Conservation (phyloP, 2,888 invertebrate genomes). For the Caenorhabditis zanzibari region DNA sequence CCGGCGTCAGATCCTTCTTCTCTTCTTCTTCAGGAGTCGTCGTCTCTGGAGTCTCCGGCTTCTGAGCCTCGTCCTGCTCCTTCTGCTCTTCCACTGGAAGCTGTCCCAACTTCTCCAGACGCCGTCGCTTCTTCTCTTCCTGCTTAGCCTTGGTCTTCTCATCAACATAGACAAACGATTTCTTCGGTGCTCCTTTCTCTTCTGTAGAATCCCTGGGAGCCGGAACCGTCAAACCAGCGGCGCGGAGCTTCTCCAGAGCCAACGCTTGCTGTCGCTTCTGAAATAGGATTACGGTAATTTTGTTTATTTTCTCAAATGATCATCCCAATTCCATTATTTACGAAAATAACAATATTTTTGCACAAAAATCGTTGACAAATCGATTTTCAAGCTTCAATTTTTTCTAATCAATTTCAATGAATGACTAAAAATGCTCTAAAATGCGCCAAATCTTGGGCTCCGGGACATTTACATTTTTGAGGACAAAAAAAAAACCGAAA, state of each 20-base stretch:
- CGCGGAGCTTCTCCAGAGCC: conserved; percentile 87
- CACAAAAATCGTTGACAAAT: no score
- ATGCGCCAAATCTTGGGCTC: no score
- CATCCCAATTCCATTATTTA: no score
- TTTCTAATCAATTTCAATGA: no score
- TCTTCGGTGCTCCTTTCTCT: conserved; percentile 70
- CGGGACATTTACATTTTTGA: no score
- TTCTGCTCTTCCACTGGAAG: conserved; percentile 1
- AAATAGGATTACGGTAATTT: no score
- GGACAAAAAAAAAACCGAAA: no score
- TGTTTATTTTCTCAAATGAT: no score
- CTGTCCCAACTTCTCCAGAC: conserved; percentile 57
- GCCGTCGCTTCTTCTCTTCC: conserved; percentile 62
- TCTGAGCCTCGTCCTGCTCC: conserved; percentile 8
- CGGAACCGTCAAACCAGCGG: conserved; percentile 64
- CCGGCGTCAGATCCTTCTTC: conserved; percentile 27
- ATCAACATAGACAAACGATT: conserved; percentile 70
- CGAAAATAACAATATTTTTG: no score
- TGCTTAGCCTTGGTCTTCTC: conserved; percentile 57
- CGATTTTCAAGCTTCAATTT: no score
- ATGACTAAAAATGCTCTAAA: no score
- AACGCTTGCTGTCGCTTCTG: conserved; percentile 91
- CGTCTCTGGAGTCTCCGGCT: conserved; percentile 1
- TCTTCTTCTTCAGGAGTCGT: conserved; percentile 36
- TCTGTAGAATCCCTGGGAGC: conserved; percentile 54